A percentile compares a stretch with the other conserved stretches of the same genome.
These are phyloP conservation scores for Pipistrellus pygmaeus DNA, from an alignment of 2,797 vertebrate genomes.

Conservation along the genomic window DNA sequence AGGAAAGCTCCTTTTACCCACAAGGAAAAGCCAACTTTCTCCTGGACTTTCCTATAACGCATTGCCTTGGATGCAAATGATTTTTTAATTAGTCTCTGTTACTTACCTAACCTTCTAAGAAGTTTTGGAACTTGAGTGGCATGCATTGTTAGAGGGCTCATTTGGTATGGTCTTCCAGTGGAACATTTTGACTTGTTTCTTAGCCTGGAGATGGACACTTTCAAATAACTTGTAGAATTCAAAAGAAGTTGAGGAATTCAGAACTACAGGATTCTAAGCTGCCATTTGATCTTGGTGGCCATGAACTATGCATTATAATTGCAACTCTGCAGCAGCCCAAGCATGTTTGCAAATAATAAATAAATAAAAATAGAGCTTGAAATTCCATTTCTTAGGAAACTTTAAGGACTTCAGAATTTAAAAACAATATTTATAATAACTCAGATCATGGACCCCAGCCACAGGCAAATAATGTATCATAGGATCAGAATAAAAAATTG, in stretches of 20 bases:
- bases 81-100: conserved; percentile 11
- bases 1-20: background rate
- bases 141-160: background rate
- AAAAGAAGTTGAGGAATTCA: conserved; percentile 38
- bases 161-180: background rate
- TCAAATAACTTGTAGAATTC: background rate
- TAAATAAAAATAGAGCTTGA: background rate
- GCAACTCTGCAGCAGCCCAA: background rate
- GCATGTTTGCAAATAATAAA: background rate
- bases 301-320: background rate
- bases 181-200: conserved; percentile 13
- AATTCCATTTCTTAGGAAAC: conserved; percentile 55
- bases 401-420: conserved; percentile 10
- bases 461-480: background rate
- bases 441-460: background rate
- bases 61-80: conserved; percentile 7
- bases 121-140: background rate
- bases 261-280: background rate
- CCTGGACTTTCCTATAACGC: background rate
- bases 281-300: background rate
- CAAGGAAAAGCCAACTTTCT: background rate
- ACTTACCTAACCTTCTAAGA: background rate
- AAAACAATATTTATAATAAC: conserved; percentile 42
- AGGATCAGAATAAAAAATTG: conserved; percentile 31
- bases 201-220: background rate